Evolutionary conservation across 2,113 vertebrate genomes (phyloP).

Genomic region (Neolamprologus sp.): DNA sequence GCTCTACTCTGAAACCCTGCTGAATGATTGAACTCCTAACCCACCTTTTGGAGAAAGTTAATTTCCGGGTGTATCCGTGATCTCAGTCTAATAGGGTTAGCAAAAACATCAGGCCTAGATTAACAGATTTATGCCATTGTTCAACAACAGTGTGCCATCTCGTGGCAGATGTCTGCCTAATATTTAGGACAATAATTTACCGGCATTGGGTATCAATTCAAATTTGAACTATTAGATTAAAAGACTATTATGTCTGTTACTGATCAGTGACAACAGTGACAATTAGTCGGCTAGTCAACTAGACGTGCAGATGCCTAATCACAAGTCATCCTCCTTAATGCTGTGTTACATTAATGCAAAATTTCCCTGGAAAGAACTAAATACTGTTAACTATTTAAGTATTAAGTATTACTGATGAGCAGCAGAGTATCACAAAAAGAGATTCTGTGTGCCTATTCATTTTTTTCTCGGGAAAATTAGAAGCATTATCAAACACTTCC

Average conservation of each 20-base stretch:
- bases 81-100: not conserved
- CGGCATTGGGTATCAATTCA: not conserved
- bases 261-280: not conserved
- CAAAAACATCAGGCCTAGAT: not conserved
- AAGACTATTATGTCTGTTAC: not conserved
- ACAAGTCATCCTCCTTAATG: not conserved
- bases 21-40: not conserved
- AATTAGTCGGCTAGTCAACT: not conserved
- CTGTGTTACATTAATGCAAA: not conserved
- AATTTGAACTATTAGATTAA: not conserved
- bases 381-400: not conserved
- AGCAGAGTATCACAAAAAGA: not conserved
- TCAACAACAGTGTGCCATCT: not conserved
- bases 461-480: not conserved
- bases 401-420: not conserved
- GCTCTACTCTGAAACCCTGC: not conserved
- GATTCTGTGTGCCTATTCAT: not conserved
- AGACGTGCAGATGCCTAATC: not conserved
- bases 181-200: not conserved
- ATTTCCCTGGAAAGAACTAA: not conserved
- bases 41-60: not conserved
- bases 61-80: not conserved
- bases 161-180: not conserved
- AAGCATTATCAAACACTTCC: not conserved
- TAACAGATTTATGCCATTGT: not conserved